Conservation (phyloP, 2,888 invertebrate genomes). For the Cylindroiulus punctatus region DNA sequence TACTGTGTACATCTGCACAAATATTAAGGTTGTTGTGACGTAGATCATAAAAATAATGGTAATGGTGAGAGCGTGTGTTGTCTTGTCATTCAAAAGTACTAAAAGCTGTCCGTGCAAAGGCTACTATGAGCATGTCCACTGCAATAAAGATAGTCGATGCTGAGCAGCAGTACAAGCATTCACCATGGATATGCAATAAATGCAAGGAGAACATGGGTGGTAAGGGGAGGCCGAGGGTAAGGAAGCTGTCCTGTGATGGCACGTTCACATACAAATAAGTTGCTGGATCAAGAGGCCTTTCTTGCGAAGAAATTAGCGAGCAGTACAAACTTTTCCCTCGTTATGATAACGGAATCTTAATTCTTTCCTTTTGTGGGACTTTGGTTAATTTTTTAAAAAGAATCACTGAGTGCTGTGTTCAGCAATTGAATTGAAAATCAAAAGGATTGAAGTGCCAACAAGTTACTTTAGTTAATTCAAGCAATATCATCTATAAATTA, state of each 20-base stretch:
- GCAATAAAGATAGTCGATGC: constrained; percentile 16
- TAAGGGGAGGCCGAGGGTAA: background rate
- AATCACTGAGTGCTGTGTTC: too few relatives aligned
- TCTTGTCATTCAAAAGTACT: constrained; percentile 45
- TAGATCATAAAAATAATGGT: constrained; percentile 43
- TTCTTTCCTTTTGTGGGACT: too few relatives aligned
- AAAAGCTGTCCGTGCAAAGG: constrained; percentile 42
- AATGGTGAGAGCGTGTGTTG: constrained; percentile 31
- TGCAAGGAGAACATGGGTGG: background rate
- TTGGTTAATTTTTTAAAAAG: too few relatives aligned
- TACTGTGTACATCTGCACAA: constrained; percentile 6
- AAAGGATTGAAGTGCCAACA: too few relatives aligned
- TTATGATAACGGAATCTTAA: too few relatives aligned
- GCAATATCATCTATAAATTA: too few relatives aligned
- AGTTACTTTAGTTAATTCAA: too few relatives aligned
- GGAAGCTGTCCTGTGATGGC: background rate
- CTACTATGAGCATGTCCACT: constrained; percentile 33
- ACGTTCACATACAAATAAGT: background rate
- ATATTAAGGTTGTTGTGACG: constrained; percentile 24
- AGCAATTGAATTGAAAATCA: too few relatives aligned
- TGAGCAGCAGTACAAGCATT: background rate
- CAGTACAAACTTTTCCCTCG: too few relatives aligned
- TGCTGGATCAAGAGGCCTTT: background rate
- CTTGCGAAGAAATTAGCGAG: too few relatives aligned
- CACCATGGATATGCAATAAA: constrained; percentile 34